Evolutionary conservation across 2,113 vertebrate species (phyloP), one percentile per base, ranked within the genome.

Genomic region (Numida meleagris): DNA sequence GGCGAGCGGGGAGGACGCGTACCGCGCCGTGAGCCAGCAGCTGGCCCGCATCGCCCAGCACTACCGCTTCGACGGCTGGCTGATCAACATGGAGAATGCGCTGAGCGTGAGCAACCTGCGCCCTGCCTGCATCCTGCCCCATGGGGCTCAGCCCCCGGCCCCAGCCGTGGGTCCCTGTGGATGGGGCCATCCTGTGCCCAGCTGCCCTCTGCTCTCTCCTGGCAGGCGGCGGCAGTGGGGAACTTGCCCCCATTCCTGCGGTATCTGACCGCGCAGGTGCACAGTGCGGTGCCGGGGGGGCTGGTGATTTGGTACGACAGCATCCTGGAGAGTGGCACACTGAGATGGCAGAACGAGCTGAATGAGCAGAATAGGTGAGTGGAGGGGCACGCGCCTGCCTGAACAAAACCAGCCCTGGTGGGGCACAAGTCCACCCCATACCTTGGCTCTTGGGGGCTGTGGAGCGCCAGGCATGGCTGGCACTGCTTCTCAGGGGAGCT

Each of bases 271-370:
- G 85, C 97, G 0, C 97, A 97, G 97, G 98, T 99, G 75, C 99
- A 98, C 13, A 86, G 95, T 10, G 88, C 94, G 0, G 95, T 99
- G 51, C 94, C 98, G 0, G 97, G 98, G 10, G 98, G 99, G 36
- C 90, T 98, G 98, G 98, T 99, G 57, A 96, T 99, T 82, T 99
- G 99, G 99, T 99, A 99, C 0, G 99, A 99, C 98, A 99, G 99
- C 0, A 97, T 99, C 59, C 48, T 98, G 68, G 94, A 95, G 79
- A 95, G 70, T 0, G 99, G 99, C 3, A 4, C 94, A 1, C 98
- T 99, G 7, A 93, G 4, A 1, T 99, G 99, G 99, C 99, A 99
- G 96, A 98, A 99, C 0, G 98, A 99, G 63, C 98, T 99, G 34
- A 99, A 99, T 2, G 67, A 97, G 36, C 51, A 95, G 15, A 99